Conservation (phyloP, 2,113 vertebrate genomes). For the Rhizomys pruinosus region DNA sequence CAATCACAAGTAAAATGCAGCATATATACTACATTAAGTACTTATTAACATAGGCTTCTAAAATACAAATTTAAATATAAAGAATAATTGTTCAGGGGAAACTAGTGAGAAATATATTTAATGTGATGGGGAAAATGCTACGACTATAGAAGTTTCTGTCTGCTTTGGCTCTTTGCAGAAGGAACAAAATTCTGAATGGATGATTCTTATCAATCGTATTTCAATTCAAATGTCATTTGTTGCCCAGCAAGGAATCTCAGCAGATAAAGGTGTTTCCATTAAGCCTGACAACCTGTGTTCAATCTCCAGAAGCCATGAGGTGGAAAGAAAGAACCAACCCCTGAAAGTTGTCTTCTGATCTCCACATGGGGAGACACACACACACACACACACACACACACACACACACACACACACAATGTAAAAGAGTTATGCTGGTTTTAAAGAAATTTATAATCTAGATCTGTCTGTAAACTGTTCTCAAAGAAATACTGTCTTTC, state of each 20-base stretch:
- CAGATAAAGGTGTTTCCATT: background rate
- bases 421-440: background rate
- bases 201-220: conserved; percentile 22
- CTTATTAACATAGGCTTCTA: conserved; percentile 14
- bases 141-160: background rate
- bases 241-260: background rate
- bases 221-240: conserved; percentile 47
- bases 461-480: background rate
- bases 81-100: background rate
- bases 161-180: conserved; percentile 4
- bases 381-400: background rate
- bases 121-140: background rate
- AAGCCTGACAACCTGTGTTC: background rate
- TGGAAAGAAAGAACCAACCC: background rate
- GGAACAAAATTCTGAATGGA: conserved; percentile 55
- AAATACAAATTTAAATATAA: conserved; percentile 57
- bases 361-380: background rate
- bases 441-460: background rate
- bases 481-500: conserved; percentile 50
- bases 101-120: conserved; percentile 20
- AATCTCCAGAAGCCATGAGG: background rate
- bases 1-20: conserved; percentile 44
- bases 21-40: conserved; percentile 9
- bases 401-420: background rate
- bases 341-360: background rate